phyloP scores from a whole-genome alignment of 2,888 invertebrate genomes.

The Fabriciana adippe region DNA sequence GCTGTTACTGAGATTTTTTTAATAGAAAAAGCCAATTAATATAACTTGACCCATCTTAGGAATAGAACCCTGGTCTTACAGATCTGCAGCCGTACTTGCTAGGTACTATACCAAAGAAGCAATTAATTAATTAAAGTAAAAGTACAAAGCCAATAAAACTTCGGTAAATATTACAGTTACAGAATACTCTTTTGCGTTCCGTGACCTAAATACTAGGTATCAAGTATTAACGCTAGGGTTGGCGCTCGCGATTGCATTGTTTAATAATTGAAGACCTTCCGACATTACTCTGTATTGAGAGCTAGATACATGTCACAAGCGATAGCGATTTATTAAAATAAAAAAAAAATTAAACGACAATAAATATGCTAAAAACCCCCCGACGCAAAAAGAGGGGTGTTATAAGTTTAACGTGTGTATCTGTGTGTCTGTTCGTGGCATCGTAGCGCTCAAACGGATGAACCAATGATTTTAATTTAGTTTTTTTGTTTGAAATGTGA shows the following conservation, averaged over 20 bases:
- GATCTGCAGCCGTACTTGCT: not conserved
- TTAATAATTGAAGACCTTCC: conserved; percentile 76
- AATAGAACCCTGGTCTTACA: no score
- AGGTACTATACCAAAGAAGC: not conserved
- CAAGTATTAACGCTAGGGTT: conserved; percentile 76
- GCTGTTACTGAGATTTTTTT: no score
- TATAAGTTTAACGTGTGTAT: no score
- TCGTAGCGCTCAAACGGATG: no score
- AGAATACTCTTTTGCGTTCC: conserved; percentile 41
- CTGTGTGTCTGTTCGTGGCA: no score
- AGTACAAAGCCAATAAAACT: conserved; percentile 5
- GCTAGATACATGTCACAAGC: conserved; percentile 44
- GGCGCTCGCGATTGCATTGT: conserved; percentile 71
- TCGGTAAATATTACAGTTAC: conserved; percentile 20
- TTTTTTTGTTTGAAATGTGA: no score
- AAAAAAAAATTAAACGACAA: not conserved
- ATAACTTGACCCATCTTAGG: no score
- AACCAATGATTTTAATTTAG: no score
- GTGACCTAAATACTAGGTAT: conserved; percentile 74
- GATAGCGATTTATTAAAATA: conserved; percentile 13
- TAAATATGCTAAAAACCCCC: not conserved
- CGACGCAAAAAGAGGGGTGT: no score
- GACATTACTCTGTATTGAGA: conserved; percentile 52
- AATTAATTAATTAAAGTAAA: not conserved
- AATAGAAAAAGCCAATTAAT: no score